These are phyloP conservation scores for Oscheius onirici DNA, from an alignment of 2,888 invertebrate genomes.

Conservation along the genomic window DNA sequence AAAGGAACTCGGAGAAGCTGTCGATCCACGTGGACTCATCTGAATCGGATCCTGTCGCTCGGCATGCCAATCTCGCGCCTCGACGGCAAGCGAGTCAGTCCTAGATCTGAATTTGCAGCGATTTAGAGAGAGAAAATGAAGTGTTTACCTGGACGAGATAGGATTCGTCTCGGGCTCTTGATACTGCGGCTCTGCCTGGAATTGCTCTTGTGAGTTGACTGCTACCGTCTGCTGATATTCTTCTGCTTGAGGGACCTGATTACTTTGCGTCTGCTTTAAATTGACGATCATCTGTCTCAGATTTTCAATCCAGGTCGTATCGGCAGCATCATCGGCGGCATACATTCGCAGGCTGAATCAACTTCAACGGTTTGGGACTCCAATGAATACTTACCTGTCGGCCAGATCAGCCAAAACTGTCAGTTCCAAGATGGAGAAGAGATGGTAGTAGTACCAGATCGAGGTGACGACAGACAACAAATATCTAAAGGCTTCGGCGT, in stretches of 20 bases:
- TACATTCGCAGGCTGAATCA: conserved; percentile 38
- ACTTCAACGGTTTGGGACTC: neutral
- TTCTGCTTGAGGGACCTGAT: neutral
- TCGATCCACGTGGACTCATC: conserved; percentile 30
- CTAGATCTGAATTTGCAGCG: conserved; percentile 12
- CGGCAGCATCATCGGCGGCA: conserved; percentile 40
- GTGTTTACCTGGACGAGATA: neutral
- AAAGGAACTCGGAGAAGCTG: neutral
- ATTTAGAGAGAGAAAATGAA: neutral
- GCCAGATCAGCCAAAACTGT: conserved; percentile 57
- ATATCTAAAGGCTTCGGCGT: conserved; percentile 55
- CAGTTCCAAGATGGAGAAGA: conserved; percentile 39
- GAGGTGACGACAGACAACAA: conserved; percentile 50
- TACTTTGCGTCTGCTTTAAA: neutral
- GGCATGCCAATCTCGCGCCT: conserved; percentile 56
- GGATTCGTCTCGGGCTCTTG: neutral
- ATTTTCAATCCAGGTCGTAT: conserved; percentile 49
- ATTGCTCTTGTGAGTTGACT: neutral
- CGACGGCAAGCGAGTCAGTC: conserved; percentile 33
- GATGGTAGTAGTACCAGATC: conserved; percentile 41
- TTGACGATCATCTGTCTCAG: conserved; percentile 37
- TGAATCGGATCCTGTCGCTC: conserved; percentile 52
- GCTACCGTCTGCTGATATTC: neutral
- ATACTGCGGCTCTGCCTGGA: neutral
- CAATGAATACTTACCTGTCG: conserved; percentile 43